Percentiles rank a stretch among this genome's conserved stretches.
Conservation (phyloP, 2,113 vertebrate genomes). For the Clarias gariepinus region DNA sequence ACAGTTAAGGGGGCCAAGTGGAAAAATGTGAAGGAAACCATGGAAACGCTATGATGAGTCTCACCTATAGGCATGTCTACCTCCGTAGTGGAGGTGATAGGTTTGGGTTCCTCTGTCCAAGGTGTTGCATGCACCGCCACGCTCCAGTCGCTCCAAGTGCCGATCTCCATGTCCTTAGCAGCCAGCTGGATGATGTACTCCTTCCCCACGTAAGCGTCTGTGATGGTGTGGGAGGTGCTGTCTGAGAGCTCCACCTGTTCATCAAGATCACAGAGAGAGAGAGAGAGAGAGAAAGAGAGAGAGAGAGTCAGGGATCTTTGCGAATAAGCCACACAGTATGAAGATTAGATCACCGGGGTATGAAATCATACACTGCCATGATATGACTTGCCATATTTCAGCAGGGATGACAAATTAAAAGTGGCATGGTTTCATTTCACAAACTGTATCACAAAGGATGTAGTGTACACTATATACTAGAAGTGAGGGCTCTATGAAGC, state of each 20-base stretch:
- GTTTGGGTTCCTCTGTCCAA: constrained; percentile 89
- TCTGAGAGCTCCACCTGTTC: constrained; percentile 92
- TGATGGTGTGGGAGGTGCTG: constrained; percentile 91
- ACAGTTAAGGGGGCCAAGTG: no score
- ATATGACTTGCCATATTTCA: not conserved
- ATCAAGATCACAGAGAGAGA: constrained; percentile 27
- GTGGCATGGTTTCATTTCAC: not conserved
- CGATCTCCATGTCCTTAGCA: constrained; percentile 94
- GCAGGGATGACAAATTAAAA: not conserved
- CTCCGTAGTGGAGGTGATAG: constrained; percentile 79
- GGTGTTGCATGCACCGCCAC: constrained; percentile 92
- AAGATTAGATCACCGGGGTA: not conserved
- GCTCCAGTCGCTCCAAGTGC: constrained; percentile 98
- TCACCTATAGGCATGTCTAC: constrained; percentile 67
- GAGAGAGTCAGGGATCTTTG: constrained; percentile 3
- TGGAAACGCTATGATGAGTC: not conserved
- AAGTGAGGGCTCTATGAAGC: not conserved
- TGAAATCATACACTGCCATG: not conserved
- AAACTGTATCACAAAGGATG: not conserved
- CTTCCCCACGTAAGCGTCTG: constrained; percentile 90
- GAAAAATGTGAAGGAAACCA: not conserved
- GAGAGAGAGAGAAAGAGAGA: no score
- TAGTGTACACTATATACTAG: not conserved
- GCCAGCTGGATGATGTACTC: constrained; percentile 99
- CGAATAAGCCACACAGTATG: not conserved